These are phyloP conservation scores for Aphaenogaster floridana DNA, from an alignment of 1,140 invertebrate species.

Conservation along the genomic window DNA sequence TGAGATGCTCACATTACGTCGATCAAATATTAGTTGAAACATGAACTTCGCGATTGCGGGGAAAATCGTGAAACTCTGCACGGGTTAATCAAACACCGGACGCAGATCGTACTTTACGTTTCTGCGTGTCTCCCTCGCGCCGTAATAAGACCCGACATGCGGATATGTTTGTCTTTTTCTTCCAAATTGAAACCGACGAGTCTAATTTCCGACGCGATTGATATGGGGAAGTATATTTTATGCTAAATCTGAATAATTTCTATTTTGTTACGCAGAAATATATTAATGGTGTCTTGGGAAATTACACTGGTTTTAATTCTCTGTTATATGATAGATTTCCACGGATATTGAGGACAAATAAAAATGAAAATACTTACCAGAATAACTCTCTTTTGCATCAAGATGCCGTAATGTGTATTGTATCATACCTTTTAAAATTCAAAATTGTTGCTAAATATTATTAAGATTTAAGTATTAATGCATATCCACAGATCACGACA, in stretches of 20 bases:
- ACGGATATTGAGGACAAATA: background rate
- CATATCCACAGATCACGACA: background rate
- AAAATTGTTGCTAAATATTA: background rate
- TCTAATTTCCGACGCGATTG: background rate
- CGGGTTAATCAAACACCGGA: constrained; percentile 6
- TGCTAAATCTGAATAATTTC: background rate
- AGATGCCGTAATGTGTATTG: background rate
- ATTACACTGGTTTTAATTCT: background rate
- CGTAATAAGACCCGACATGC: background rate
- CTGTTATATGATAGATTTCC: background rate
- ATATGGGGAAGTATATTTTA: background rate
- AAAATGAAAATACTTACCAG: constrained; percentile 25
- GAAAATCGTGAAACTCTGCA: background rate
- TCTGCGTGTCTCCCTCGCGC: background rate
- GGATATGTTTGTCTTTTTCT: constrained; percentile 13
- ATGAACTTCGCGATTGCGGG: background rate
- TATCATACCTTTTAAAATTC: background rate
- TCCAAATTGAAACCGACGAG: background rate
- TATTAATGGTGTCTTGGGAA: background rate
- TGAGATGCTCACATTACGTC: constrained; percentile 39
- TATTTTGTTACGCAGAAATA: background rate
- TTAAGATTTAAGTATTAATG: background rate
- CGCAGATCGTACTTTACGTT: background rate
- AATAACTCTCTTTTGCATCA: constrained; percentile 4
- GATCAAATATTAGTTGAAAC: constrained; percentile 51